Base-by-base conservation (phyloP, 2,113 vertebrate species). In the Perca schrenkii region DNA sequence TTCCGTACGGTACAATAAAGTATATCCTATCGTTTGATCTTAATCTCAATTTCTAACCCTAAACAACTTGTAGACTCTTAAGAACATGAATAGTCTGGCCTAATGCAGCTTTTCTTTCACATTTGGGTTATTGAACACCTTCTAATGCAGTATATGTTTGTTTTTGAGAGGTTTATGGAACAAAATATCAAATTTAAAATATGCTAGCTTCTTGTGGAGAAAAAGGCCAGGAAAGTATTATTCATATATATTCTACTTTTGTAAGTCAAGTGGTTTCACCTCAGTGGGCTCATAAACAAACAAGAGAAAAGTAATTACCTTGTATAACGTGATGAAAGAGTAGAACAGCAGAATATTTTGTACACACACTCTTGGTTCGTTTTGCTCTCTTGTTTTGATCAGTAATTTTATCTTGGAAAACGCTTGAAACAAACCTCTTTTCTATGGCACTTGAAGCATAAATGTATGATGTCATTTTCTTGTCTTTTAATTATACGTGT, bases 241-340 rank as follows among this genome's bases (percentile, higher is more conserved):
- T 61, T 78, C 14, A 43, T 43, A 10, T 43, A 47, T 57, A 57
- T 15, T 31, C 5, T 21, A 21, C 40, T 14, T n/a, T 12, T 56
- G 8, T 47, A n/a, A 60, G 53, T 57, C 21, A 14, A 70, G 58
- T 77, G 52, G 40, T 71, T 77, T 71, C n/a, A 28, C 49, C 34
- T 69, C 61, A 57, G n/a, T 40, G 7, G 43, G 21, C 43, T 46
- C n/a, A 6, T 46, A 17, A 65, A 65, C 10, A 17, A 65, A 65
- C 10, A 61, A 19, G 62, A 49, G 28, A 40, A 13, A 65, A 36
- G 8, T 25, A 15, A 63, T 65, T 54, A 56, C 65, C 47, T 54
- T 49, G 22, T 61, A 1, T 3, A 14, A 79, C 11, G 8, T 52
- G 28, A 67, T 40, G 34, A 72, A 56, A 22, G 60, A 72, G 10